Evolutionary conservation across 2,797 vertebrate genomes (phyloP), one percentile per base, ranked within the genome.

Genomic region (Oryzias dopingdopingensis): DNA sequence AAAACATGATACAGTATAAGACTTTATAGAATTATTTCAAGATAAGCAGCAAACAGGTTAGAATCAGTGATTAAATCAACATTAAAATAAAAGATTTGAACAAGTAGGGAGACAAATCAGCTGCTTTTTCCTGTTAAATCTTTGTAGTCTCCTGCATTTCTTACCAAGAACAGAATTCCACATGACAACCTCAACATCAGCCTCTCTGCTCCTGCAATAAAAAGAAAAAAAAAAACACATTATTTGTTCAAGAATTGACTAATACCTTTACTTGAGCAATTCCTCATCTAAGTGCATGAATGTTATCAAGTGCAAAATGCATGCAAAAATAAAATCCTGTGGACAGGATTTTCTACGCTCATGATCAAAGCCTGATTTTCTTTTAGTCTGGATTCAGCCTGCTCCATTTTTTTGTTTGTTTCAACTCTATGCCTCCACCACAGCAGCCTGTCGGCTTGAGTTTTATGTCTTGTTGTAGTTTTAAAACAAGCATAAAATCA

Each of bases 291-390:
- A 91, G 89, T 90, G 91, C 90, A 91, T 91, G 90, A 93, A 93
- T 91, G 90, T 92, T 93, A 92, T 92, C 91, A 91, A 92, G 91
- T 90, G 91, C 92, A 85, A 93, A 93, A 92, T 92, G 92, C 92
- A 92, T 93, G 91, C 92, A 91, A 89, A 92, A 92, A 90, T 90
- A 89, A 93, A 93, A 92, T 93, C 91, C 92, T 91, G 91, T 91
- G 91, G 91, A 93, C 90, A 92, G 92, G 92, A 93, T 93, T 93
- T 90, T 90, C 92, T 89, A 93, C 90, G 92, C 89, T 92, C 86
- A 76, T 92, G 92, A 93, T 93, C 91, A 93, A 93, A 92, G 92
- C 91, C 91, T 92, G 90, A 93, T 93, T 92, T 92, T 91, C 90
- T 91, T 91, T 91, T 89, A 89, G 89, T 90, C 86, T 24, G 78